These are phyloP conservation scores for Marmota monax DNA, from an alignment of 2,113 vertebrate species.

Conservation along the genomic window DNA sequence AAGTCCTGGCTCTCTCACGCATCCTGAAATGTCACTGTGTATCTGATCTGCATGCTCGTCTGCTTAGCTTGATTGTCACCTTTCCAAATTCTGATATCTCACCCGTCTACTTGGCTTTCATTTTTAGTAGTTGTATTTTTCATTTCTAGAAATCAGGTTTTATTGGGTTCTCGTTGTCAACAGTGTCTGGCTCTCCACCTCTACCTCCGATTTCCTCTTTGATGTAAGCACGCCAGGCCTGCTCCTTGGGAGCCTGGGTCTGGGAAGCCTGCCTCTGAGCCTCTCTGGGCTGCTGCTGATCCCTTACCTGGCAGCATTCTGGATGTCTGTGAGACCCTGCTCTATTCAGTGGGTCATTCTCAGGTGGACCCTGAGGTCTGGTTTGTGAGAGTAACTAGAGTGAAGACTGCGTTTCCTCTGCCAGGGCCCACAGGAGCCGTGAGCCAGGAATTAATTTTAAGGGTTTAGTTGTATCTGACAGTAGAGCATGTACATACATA, in stretches of 20 bases:
- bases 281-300: accelerated
- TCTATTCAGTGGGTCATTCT: too few species aligned
- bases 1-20: background rate
- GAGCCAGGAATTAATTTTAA: background rate
- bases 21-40: accelerated
- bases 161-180: background rate
- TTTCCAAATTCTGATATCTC: too few species aligned
- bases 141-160: background rate
- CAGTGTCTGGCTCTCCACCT: too few species aligned
- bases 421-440: accelerated
- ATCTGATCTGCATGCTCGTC: accelerated
- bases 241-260: accelerated
- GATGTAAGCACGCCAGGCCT: accelerated
- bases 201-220: accelerated
- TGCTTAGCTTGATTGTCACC: accelerated
- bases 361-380: background rate
- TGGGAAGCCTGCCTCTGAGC: accelerated
- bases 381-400: background rate
- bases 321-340: accelerated
- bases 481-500: too few species aligned
- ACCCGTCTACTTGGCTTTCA: accelerated
- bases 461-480: too few species aligned
- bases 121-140: accelerated
- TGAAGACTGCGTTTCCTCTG: accelerated
- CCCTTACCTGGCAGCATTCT: accelerated